Evolutionary conservation across 2,797 vertebrate species (phyloP), one percentile per base, ranked within the genome.

Genomic region (Gallinago nigripennis): DNA sequence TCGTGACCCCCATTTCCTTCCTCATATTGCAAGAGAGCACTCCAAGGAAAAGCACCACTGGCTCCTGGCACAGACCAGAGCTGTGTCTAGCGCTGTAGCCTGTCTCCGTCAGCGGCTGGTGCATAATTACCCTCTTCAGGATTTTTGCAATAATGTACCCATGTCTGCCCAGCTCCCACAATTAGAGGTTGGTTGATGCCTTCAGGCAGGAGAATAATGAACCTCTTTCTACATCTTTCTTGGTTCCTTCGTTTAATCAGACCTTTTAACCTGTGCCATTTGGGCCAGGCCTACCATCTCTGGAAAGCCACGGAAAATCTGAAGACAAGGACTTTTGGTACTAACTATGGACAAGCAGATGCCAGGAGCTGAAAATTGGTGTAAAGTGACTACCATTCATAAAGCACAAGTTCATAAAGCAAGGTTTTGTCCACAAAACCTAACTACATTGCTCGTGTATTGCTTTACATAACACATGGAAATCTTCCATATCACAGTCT

Each of bases 181-280:
- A 86, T 97, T 88, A 88, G 66, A 94, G 58, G 35, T 73, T 76
- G 70, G 48, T 23, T 96, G 41, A 25, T 94, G 80, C 95, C 95
- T 94, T 68, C 58, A 61, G 95, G 95, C 94, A 82, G 78, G 45
- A 90, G 91, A 86, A 90, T 97, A 97, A 97, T 96, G 86, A 97
- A 88, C 85, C 60, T 82, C 48, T 75, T 77, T 94, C 63, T 68
- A 33, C 78, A 30, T 79, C 75, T 88, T 90, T 79, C 85, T 76
- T 45, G 9, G 35, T 71, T 77, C 80, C 64, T 82, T 88, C 70
- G 70, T 96, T 95, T 94, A 95, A 95, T 94, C 96, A 96, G 94
- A 96, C 95, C 91, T 97, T 96, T 95, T 96, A 96, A 96, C 96
- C 95, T 88, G 71, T 86, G 45, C 71, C 51, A 76, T 92, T 94